Evolutionary conservation across 1,140 invertebrate species (phyloP).

Genomic region (Dufourea novaeangliae): DNA sequence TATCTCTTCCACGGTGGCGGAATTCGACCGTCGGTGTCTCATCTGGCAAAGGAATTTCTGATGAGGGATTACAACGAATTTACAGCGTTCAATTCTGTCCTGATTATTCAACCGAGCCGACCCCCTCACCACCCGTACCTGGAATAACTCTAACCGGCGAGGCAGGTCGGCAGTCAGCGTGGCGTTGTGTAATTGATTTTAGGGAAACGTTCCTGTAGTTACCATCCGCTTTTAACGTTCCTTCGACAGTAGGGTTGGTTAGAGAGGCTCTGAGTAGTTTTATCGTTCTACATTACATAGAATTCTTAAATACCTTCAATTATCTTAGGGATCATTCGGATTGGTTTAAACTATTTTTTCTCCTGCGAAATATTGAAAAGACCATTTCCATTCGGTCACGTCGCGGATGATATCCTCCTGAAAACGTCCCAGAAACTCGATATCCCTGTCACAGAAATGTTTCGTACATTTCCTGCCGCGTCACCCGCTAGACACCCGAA

Average conservation of each 20-base stretch:
- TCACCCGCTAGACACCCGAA: slow-evolving; percentile 63
- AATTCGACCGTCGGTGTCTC: slow-evolving; percentile 51
- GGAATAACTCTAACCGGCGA: slow-evolving; percentile 25
- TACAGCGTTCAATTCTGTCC: slow-evolving; percentile 47
- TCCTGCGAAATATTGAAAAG: no score
- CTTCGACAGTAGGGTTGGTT: not conserved
- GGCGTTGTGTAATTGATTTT: slow-evolving; percentile 52
- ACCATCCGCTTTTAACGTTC: not conserved
- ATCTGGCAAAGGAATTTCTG: slow-evolving; percentile 61
- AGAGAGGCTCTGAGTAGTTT: not conserved
- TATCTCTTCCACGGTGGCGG: slow-evolving; percentile 34
- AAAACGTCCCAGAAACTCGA: not conserved
- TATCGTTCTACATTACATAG: no score
- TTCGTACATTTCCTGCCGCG: slow-evolving; percentile 52
- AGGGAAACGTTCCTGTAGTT: slow-evolving; percentile 1
- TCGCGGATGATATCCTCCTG: no score
- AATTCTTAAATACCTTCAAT: no score
- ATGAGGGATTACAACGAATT: slow-evolving; percentile 66
- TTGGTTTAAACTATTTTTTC: no score
- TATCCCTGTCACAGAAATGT: slow-evolving; percentile 17
- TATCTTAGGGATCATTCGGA: not conserved
- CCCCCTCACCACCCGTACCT: not conserved
- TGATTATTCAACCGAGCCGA: slow-evolving; percentile 44
- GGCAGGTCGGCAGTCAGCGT: not conserved
- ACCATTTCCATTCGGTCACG: no score